Percentiles rank a stretch among this genome's conserved stretches.
phyloP scores from a whole-genome alignment of 2,113 vertebrate species.

The Hymenochirus boettgeri region DNA sequence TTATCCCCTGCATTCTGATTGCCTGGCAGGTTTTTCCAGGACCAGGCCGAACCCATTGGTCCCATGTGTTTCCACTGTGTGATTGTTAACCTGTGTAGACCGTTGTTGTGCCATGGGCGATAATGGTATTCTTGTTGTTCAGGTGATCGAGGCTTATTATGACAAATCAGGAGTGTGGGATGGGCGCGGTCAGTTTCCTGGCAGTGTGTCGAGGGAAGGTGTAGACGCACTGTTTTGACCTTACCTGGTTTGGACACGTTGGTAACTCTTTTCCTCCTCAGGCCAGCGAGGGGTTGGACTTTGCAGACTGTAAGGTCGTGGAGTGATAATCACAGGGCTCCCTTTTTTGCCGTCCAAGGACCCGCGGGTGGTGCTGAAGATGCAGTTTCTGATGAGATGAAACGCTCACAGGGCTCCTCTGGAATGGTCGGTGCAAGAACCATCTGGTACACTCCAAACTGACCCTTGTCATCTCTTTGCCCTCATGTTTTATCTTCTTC shows the following conservation, averaged over 20 bases:
- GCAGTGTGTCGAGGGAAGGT: slow-evolving; percentile 97
- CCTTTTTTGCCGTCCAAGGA: slow-evolving; percentile 87
- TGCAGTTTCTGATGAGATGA: slow-evolving; percentile 91
- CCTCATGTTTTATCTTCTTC: not conserved
- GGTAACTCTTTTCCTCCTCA: slow-evolving; percentile 45
- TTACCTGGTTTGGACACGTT: not conserved
- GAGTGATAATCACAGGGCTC: slow-evolving; percentile 88
- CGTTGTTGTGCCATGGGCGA: no score
- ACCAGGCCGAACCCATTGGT: no score
- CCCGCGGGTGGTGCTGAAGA: slow-evolving; percentile 84
- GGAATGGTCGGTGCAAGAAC: slow-evolving; percentile 64
- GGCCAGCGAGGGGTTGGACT: slow-evolving; percentile 95
- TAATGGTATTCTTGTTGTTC: no score
- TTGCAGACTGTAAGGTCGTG: slow-evolving; percentile 84
- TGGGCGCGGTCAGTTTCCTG: slow-evolving; percentile 80
- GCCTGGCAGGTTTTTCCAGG: no score
- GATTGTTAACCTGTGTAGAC: no score
- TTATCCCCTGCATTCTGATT: no score
- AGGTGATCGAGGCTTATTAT: slow-evolving; percentile 88
- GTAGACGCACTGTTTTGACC: slow-evolving; percentile 39
- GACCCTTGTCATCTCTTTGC: not conserved
- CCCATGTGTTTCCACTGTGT: no score
- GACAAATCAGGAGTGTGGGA: slow-evolving; percentile 61
- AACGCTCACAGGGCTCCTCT: slow-evolving; percentile 46
- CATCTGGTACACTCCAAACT: no score